Percentiles rank a stretch among this genome's conserved stretches.
Evolutionary conservation across 2,113 vertebrate species (phyloP).

Genomic region (Synodontis membranacea): DNA sequence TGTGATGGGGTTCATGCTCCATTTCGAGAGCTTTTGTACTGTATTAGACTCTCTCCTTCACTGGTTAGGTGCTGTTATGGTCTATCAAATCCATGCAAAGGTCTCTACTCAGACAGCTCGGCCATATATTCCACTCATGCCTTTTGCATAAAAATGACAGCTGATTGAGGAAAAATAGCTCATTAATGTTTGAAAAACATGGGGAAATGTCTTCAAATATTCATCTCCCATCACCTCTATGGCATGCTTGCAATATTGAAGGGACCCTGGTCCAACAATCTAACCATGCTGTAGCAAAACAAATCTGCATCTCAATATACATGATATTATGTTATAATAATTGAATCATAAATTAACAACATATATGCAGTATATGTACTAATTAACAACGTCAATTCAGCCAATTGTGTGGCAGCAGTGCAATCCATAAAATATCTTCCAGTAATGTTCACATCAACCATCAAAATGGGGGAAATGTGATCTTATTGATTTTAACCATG

Average conservation of each 20-base stretch:
- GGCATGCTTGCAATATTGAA: not conserved
- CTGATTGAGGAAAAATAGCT: not conserved
- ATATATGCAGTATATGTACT: no score
- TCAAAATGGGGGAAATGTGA: no score
- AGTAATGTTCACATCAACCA: no score
- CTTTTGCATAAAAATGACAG: not conserved
- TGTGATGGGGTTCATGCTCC: constrained; percentile 7
- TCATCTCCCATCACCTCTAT: not conserved
- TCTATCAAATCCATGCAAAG: constrained; percentile 33
- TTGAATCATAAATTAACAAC: no score
- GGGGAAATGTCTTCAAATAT: not conserved
- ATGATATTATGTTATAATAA: no score
- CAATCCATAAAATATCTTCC: no score
- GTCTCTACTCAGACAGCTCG: constrained; percentile 15
- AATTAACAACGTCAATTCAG: no score
- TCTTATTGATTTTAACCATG: no score
- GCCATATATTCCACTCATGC: not conserved
- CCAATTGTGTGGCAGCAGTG: no score
- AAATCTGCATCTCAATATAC: no score
- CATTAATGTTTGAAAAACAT: not conserved
- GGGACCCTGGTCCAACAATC: not conserved
- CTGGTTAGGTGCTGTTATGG: constrained; percentile 10
- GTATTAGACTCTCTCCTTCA: constrained; percentile 9
- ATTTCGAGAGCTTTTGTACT: constrained; percentile 20
- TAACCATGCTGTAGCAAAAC: not conserved